Conservation (phyloP, 2,113 vertebrate species). For the Bufo bufo region DNA sequence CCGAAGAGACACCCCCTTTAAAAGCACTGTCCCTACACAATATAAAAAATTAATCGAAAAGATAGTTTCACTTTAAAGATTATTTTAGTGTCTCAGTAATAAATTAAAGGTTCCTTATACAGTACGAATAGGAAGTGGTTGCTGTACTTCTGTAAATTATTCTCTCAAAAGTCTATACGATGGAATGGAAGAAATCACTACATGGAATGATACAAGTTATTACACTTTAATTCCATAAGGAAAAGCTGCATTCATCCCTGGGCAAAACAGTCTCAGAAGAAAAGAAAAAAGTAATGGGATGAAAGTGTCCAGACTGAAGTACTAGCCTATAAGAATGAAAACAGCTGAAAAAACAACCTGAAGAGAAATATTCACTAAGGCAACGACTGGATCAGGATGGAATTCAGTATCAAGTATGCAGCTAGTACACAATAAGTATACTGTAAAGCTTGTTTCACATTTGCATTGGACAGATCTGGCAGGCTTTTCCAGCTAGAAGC, state of each 20-base stretch:
- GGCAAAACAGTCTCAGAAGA: background rate
- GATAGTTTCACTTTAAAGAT: too few species aligned
- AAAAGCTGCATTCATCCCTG: background rate
- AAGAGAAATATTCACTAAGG: constrained; percentile 7
- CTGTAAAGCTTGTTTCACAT: too few species aligned
- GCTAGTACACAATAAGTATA: background rate
- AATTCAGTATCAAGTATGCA: constrained; percentile 16
- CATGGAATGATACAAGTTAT: background rate
- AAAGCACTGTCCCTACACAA: too few species aligned
- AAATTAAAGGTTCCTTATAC: background rate
- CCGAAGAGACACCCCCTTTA: too few species aligned
- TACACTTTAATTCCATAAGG: background rate
- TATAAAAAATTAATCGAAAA: too few species aligned
- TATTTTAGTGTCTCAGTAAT: background rate
- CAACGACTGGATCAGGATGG: background rate
- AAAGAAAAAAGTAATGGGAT: background rate
- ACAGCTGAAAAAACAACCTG: constrained; percentile 22
- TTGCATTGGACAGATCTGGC: too few species aligned
- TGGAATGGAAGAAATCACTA: background rate
- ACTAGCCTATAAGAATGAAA: constrained; percentile 3
- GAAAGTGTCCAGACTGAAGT: constrained; percentile 12
- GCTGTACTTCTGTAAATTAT: background rate
- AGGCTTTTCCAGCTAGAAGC: too few species aligned
- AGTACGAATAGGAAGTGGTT: background rate
- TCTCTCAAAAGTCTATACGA: background rate